Evolutionary conservation across 2,113 vertebrate genomes (phyloP).

Genomic region (Trichomycterus rosablanca): DNA sequence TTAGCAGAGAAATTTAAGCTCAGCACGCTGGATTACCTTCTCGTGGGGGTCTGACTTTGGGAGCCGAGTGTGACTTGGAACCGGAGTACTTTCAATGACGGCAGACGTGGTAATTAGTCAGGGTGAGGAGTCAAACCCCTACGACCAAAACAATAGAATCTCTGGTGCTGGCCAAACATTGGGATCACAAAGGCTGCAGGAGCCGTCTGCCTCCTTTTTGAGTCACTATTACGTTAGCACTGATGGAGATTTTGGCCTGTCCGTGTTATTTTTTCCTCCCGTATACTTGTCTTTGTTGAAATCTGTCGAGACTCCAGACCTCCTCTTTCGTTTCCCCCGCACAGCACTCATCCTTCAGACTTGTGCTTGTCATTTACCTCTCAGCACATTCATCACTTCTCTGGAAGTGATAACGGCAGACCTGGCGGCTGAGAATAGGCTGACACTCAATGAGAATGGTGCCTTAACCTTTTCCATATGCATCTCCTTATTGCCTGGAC

Average conservation of each 20-base stretch:
- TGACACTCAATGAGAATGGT: conserved; percentile 52
- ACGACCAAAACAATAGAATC: conserved; percentile 33
- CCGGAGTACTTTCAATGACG: conserved; percentile 24
- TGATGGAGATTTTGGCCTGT: conserved; percentile 55
- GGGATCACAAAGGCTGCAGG: conserved; percentile 44
- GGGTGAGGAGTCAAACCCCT: conserved; percentile 21
- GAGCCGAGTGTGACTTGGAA: conserved; percentile 18
- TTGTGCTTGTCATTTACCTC: conserved; percentile 38
- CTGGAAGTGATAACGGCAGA: conserved; percentile 60
- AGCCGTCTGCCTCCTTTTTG: conserved; percentile 46
- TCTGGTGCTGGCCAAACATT: conserved; percentile 14
- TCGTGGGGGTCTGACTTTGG: conserved; percentile 26
- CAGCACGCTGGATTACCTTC: conserved; percentile 14
- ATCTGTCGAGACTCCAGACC: conserved; percentile 12
- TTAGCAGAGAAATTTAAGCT: conserved; percentile 41
- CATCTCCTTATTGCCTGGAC: conserved; percentile 33
- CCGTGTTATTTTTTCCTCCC: conserved; percentile 44
- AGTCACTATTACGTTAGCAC: conserved; percentile 44
- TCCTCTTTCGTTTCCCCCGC: not conserved
- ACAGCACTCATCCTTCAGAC: conserved; percentile 11
- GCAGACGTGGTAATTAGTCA: conserved; percentile 28
- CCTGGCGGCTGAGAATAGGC: conserved; percentile 48
- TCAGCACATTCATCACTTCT: conserved; percentile 57
- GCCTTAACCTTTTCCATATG: conserved; percentile 67
- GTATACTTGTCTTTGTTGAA: conserved; percentile 5